Base-by-base conservation (phyloP, 2,888 invertebrate genomes). In the Sepiola atlantica region DNA sequence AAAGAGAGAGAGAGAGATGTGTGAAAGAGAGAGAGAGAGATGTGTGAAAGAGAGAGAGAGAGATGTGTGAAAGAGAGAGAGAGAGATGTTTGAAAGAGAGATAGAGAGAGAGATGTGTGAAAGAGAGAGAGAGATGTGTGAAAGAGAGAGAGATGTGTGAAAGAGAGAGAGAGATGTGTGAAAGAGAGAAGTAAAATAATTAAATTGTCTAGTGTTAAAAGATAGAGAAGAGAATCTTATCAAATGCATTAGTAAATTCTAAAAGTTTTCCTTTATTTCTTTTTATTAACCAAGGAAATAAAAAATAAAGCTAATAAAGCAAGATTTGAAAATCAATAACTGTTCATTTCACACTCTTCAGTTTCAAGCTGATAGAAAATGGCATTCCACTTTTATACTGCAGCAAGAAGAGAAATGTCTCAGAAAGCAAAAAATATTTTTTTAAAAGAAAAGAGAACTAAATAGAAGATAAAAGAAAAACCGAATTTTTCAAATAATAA, bases 211-310 rank as follows among this genome's bases (percentile, higher is more conserved):
- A 45, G 45, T 45, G 45, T 45, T 45, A 77, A 77, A 77, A n/a
- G n/a, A 32, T 3, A 77, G 14, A n/a, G n/a, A 16, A 77, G 0
- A 77, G 21, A 16, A 77, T 77, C 77, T 32, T 32, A 12, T 77
- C n/a, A 77, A n/a, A 77, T 77, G 77, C 77, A 77, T 77, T 77
- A 77, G 32, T 32, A 20, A 16, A n/a, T 77, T 77, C 21, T 77
- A 16, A n/a, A 77, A 77, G 77, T 77, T 77, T 77, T n/a, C 77
- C 77, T 77, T 77, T n/a, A 77, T 77, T 77, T 77, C 77, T 77
- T n/a, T 32, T 77, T 77, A 77, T 77, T 77, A 77, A n/a, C 77
- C 77, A n/a, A 8, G n/a, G 77, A 77, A 77, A 77, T 16, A 21
- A 24, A 61, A 1, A 77, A 77, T n/a, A 77, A 32, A n/a, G 77